Conservation (phyloP, 2,797 vertebrate genomes). For the Sebastes dallii region DNA sequence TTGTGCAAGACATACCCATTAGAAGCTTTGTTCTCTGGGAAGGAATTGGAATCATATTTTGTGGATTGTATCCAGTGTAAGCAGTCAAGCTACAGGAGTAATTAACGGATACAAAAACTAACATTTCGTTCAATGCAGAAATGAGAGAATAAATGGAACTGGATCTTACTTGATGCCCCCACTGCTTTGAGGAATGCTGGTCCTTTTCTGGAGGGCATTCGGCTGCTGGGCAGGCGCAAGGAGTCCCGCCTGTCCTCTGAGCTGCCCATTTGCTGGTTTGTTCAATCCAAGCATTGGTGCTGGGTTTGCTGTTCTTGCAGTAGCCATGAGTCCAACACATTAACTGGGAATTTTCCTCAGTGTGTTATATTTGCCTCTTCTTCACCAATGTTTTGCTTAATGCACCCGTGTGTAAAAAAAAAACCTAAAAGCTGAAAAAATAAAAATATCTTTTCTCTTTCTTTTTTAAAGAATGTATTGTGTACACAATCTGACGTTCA, state of each 20-base stretch:
- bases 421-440: constrained; percentile 52
- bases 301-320: constrained; percentile 79
- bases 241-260: constrained; percentile 65
- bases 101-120: not conserved
- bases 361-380: not conserved
- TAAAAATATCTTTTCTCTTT: constrained; percentile 12
- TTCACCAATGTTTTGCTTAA: constrained; percentile 30
- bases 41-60: not conserved
- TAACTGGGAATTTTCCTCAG: constrained; percentile 13
- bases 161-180: constrained; percentile 78
- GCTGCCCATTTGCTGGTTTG: constrained; percentile 77
- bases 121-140: not conserved
- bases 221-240: constrained; percentile 49
- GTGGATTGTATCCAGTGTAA: not conserved
- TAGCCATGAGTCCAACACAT: constrained; percentile 71
- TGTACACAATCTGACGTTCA: constrained; percentile 55
- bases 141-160: not conserved
- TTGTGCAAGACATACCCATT: not conserved
- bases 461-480: constrained; percentile 49
- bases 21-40: not conserved
- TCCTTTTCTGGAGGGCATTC: constrained; percentile 60
- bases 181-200: constrained; percentile 73
- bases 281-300: constrained; percentile 73
- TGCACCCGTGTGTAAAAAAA: constrained; percentile 33
- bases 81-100: not conserved